These are phyloP conservation scores for Zoanthus sansibaricus DNA, from an alignment of 92 coral and sea anemone species.

Conservation along the genomic window DNA sequence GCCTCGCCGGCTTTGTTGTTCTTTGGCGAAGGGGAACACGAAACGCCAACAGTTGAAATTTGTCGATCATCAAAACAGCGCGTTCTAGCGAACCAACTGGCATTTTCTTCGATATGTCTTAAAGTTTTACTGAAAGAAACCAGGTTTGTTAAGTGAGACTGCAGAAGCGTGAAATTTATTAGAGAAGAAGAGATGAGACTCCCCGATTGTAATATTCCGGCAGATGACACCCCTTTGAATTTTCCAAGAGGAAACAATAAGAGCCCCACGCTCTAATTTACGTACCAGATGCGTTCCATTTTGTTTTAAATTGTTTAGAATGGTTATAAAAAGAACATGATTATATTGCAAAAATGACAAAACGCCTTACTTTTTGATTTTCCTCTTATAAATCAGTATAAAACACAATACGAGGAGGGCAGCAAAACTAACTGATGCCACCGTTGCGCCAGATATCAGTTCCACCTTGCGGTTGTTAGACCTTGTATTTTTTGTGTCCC, in stretches of 20 bases:
- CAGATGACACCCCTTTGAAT: constrained; percentile 99
- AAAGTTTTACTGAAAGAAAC: background rate
- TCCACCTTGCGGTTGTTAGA: too few relatives aligned
- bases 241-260: constrained; percentile 63
- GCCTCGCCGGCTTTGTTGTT: constrained; percentile 97
- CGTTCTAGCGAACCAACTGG: constrained; percentile 37
- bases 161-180: constrained; percentile 36
- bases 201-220: constrained; percentile 82
- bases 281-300: constrained; percentile 74
- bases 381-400: too few relatives aligned
- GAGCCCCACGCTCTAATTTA: constrained; percentile 89
- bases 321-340: background rate
- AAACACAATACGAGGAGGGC: too few relatives aligned
- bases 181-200: constrained; percentile 67
- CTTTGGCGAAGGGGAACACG: constrained; percentile 79
- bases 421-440: too few relatives aligned
- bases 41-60: constrained; percentile 63
- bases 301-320: constrained; percentile 14
- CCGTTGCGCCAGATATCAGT: too few relatives aligned
- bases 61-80: constrained; percentile 33
- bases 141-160: constrained; percentile 20
- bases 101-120: constrained; percentile 9
- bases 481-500: too few relatives aligned
- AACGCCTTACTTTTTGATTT: too few relatives aligned
- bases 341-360: too few relatives aligned